Evolutionary conservation across 1,140 invertebrate species (phyloP).

Genomic region (Drosophila kurseongensis): DNA sequence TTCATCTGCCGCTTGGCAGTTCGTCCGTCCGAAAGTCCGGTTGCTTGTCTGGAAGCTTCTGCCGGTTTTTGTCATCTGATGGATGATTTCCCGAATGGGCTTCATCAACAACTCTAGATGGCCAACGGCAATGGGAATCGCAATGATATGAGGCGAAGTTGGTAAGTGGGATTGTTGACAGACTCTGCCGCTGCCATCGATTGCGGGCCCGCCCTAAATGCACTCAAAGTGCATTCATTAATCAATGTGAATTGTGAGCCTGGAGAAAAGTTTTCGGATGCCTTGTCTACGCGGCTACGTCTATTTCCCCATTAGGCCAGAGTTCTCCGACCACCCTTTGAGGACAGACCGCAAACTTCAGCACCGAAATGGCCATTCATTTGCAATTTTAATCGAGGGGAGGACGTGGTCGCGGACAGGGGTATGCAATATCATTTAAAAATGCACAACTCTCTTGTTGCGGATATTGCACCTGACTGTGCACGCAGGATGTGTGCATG

Average conservation of each 20-base stretch:
- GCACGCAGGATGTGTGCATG: constrained; percentile 29
- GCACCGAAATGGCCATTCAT: constrained; percentile 28
- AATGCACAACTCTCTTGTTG: constrained; percentile 23
- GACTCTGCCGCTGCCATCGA: constrained; percentile 10
- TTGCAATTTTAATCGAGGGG: constrained; percentile 21
- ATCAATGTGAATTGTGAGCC: constrained; percentile 8
- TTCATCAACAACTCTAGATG: constrained; percentile 11
- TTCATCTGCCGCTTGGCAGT: constrained; percentile 5
- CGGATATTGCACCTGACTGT: constrained; percentile 56
- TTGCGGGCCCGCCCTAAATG: constrained; percentile 6
- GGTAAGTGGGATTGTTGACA: constrained; percentile 15
- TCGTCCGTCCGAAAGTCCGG: not conserved
- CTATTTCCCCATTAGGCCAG: not conserved
- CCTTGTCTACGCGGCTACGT: not conserved
- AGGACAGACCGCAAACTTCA: constrained; percentile 18
- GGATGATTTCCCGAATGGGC: constrained; percentile 45
- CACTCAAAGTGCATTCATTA: constrained; percentile 15
- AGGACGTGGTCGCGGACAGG: not conserved
- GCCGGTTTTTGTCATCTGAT: constrained; percentile 27
- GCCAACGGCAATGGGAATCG: constrained; percentile 1
- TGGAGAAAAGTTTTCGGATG: constrained; percentile 5
- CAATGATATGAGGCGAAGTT: not conserved
- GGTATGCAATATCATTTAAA: constrained; percentile 27
- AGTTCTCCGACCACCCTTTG: not conserved
- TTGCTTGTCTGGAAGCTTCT: constrained; percentile 5